phyloP scores from a whole-genome alignment of 2,888 invertebrate genomes.

The Agonopterix alstromeriana region DNA sequence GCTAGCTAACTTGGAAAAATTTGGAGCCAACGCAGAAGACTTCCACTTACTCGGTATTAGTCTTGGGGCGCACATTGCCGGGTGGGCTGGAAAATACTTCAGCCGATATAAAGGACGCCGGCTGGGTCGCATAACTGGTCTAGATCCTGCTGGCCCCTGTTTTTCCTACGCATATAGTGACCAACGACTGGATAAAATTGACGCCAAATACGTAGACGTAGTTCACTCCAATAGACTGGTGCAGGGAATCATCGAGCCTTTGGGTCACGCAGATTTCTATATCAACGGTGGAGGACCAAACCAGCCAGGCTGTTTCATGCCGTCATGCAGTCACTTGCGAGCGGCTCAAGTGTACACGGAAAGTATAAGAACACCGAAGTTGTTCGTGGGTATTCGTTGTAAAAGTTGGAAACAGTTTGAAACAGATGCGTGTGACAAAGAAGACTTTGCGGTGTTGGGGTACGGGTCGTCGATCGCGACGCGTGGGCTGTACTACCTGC shows the following conservation, averaged over 20 bases:
- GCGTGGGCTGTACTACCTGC: slow-evolving; percentile 63
- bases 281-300: slow-evolving; percentile 82
- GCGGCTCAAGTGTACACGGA: slow-evolving; percentile 63
- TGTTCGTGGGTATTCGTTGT: slow-evolving; percentile 55
- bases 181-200: slow-evolving; percentile 58
- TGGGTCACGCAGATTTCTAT: slow-evolving; percentile 86
- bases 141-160: slow-evolving; percentile 71
- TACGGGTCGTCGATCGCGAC: slow-evolving; percentile 59
- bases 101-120: slow-evolving; percentile 47
- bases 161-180: slow-evolving; percentile 59
- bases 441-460: slow-evolving; percentile 53
- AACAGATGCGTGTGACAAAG: slow-evolving; percentile 45
- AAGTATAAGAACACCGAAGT: slow-evolving; percentile 54
- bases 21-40: slow-evolving; percentile 59
- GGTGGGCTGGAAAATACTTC: slow-evolving; percentile 68
- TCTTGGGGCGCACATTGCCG: slow-evolving; percentile 76
- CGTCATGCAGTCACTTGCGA: slow-evolving; percentile 65
- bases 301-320: slow-evolving; percentile 82
- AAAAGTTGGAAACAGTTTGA: slow-evolving; percentile 58
- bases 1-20: slow-evolving; percentile 62
- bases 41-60: slow-evolving; percentile 77
- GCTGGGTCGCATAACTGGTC: slow-evolving; percentile 63
- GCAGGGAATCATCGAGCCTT: slow-evolving; percentile 68
- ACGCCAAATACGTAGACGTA: slow-evolving; percentile 64
- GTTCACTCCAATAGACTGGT: slow-evolving; percentile 64